These are phyloP conservation scores for Crypturellus tataupa DNA, from an alignment of 2,797 vertebrate genomes.

Conservation along the genomic window DNA sequence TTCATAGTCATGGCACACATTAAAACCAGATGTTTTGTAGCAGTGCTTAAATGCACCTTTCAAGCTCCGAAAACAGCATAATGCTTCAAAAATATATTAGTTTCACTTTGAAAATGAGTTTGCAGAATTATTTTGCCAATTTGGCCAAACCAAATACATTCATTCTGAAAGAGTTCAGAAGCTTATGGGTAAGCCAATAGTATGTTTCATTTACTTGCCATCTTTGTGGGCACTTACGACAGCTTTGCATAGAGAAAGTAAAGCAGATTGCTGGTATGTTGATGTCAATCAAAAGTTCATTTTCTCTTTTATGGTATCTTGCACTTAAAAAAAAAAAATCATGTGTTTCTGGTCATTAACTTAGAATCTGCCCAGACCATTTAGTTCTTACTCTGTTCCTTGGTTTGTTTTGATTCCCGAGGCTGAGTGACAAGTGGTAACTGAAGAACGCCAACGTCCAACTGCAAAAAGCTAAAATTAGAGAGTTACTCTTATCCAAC, in stretches of 20 bases:
- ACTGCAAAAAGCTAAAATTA: neutral
- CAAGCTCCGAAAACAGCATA: neutral
- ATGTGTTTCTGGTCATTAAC: neutral
- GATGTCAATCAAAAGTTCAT: neutral
- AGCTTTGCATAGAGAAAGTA: neutral
- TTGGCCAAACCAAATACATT: neutral
- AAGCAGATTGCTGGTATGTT: neutral
- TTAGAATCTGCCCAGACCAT: neutral
- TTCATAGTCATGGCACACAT: neutral
- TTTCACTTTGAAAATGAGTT: constrained; percentile 13
- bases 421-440: neutral
- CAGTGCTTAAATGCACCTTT: neutral
- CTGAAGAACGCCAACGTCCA: neutral
- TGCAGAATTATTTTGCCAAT: neutral
- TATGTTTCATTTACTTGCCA: neutral
- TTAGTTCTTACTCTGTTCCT: neutral
- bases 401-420: neutral
- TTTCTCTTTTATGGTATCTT: neutral
- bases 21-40: constrained; percentile 55
- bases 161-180: neutral
- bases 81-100: neutral
- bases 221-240: neutral
- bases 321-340: neutral
- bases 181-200: neutral
- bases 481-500: neutral